Conservation (phyloP, 1,140 invertebrate genomes). For the Rhagoletis zephyria region DNA sequence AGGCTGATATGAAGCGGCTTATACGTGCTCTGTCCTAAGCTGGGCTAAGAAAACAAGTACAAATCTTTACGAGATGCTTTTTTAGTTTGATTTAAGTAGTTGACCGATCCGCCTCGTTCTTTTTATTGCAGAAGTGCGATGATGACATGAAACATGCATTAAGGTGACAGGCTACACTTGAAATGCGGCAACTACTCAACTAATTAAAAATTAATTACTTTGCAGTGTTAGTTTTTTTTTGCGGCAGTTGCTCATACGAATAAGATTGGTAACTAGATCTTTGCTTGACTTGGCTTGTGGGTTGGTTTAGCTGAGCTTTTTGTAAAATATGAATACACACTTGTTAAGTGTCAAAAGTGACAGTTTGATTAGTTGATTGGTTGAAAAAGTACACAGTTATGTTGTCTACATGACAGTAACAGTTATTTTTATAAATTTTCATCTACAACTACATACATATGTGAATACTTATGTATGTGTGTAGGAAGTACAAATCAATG, state of each 20-base stretch:
- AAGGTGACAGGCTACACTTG: constrained; percentile 38
- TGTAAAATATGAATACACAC: constrained; percentile 15
- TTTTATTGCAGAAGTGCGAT: not conserved
- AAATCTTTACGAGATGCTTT: not conserved
- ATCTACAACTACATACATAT: no score
- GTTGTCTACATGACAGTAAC: not conserved
- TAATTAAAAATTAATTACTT: constrained; percentile 55
- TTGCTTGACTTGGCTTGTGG: not conserved
- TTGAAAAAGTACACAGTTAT: not conserved
- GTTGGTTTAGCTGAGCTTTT: constrained; percentile 40
- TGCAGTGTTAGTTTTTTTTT: not conserved
- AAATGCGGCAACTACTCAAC: constrained; percentile 50
- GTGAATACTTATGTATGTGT: no score
- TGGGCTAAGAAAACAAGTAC: constrained; percentile 17
- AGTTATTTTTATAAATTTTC: no score
- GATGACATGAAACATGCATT: constrained; percentile 52
- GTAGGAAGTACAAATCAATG: no score
- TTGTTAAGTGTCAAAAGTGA: constrained; percentile 41
- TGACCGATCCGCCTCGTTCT: not conserved
- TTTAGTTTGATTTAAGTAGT: not conserved
- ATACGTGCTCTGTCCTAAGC: not conserved
- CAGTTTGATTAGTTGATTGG: not conserved
- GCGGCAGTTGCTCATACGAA: not conserved
- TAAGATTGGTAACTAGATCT: not conserved
- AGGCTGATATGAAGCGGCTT: not conserved